Evolutionary conservation across 1,140 invertebrate species (phyloP).

Genomic region (Drosophila erecta): DNA sequence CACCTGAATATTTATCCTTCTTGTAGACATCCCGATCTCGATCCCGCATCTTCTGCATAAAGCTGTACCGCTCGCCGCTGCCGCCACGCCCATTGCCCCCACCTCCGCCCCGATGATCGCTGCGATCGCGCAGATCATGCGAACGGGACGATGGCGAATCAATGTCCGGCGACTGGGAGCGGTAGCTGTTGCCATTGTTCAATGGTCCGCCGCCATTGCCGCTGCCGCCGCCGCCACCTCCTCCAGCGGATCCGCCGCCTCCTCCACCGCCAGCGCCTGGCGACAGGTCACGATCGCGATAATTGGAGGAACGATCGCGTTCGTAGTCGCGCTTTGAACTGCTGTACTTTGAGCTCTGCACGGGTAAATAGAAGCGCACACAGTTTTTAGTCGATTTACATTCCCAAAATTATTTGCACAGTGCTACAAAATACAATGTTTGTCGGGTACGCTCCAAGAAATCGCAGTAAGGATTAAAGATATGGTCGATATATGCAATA

Average conservation of each 20-base stretch:
- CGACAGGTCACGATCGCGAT: conserved; percentile 84
- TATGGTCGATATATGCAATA: not conserved
- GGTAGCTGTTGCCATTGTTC: conserved; percentile 90
- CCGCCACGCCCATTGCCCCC: conserved; percentile 86
- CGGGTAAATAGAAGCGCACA: conserved; percentile 34
- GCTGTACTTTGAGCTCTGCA: conserved; percentile 91
- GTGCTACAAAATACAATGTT: conserved; percentile 11
- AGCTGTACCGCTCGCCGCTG: conserved; percentile 85
- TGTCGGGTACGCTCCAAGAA: not conserved
- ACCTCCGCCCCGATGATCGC: conserved; percentile 85
- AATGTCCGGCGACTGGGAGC: conserved; percentile 90
- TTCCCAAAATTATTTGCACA: conserved; percentile 6
- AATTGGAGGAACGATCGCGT: conserved; percentile 83
- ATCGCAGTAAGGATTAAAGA: not conserved
- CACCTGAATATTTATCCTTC: conserved; percentile 94
- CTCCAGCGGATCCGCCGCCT: conserved; percentile 86
- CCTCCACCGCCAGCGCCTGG: conserved; percentile 89
- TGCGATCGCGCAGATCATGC: conserved; percentile 87
- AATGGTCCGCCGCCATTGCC: conserved; percentile 87
- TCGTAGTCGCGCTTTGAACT: conserved; percentile 86
- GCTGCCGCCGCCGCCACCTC: conserved; percentile 89
- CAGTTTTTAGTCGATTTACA: conserved; percentile 26
- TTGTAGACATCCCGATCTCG: conserved; percentile 96
- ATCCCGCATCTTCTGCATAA: conserved; percentile 91
- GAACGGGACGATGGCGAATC: conserved; percentile 86